Conservation (phyloP, 2,113 vertebrate species). For the Channa maculata region DNA sequence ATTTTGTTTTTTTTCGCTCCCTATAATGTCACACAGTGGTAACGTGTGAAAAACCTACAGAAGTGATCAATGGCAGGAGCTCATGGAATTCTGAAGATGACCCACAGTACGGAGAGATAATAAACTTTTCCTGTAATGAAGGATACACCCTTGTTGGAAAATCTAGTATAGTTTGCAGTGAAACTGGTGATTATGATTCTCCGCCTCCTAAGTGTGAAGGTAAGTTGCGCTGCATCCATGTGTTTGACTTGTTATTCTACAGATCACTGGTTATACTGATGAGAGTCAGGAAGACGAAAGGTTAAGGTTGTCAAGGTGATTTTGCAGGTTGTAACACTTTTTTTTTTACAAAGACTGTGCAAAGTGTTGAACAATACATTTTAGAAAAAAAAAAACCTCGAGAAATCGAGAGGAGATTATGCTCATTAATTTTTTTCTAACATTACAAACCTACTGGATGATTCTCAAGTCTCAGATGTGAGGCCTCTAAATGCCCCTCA, state of each 20-base stretch:
- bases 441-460: too few relatives aligned
- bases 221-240: constrained; percentile 32
- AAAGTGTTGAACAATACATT: too few relatives aligned
- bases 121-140: constrained; percentile 59
- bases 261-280: neutral
- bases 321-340: neutral
- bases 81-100: accelerated
- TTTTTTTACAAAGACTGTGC: too few relatives aligned
- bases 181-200: constrained; percentile 43
- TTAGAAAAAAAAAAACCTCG: too few relatives aligned
- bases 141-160: constrained; percentile 62
- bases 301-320: neutral
- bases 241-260: neutral
- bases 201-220: constrained; percentile 69
- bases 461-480: too few relatives aligned
- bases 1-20: too few relatives aligned
- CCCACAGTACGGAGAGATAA: constrained; percentile 18
- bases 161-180: constrained; percentile 18
- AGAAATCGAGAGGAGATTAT: too few relatives aligned
- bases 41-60: constrained; percentile 27
- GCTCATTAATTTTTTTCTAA: too few relatives aligned
- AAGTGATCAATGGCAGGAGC: constrained; percentile 41
- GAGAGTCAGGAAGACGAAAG: neutral
- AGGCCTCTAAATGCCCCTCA: too few relatives aligned
- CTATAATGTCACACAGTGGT: constrained; percentile 46